These are phyloP conservation scores for Pseudococcus viburni DNA, from an alignment of 2,888 invertebrate species.

Conservation along the genomic window DNA sequence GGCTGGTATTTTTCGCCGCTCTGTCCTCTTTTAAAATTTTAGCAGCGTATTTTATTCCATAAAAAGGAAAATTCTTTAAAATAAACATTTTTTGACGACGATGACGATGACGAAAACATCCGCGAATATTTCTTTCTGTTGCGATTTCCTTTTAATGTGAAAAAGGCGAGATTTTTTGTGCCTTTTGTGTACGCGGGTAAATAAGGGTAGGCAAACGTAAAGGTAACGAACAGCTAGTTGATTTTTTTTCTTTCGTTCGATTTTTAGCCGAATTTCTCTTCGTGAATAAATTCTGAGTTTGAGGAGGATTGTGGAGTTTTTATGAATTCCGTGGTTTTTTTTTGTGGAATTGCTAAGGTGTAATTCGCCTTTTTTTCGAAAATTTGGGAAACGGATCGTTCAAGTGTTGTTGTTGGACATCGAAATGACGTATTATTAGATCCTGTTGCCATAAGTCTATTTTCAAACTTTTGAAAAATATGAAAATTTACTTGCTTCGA, in stretches of 20 bases:
- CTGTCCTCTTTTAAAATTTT: conserved; percentile 1
- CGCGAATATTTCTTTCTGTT: conserved; percentile 2
- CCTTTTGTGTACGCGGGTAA: background rate
- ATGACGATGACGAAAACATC: background rate
- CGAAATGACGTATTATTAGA: no score
- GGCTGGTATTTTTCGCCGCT: background rate
- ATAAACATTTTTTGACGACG: background rate
- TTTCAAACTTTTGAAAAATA: no score
- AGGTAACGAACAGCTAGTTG: background rate
- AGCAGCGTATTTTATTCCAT: background rate
- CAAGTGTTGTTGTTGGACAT: no score
- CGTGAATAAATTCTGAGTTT: no score
- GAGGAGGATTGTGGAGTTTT: no score
- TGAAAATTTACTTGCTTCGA: no score
- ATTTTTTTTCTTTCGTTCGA: background rate
- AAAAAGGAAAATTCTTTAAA: background rate
- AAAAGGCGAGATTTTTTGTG: background rate
- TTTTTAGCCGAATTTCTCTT: no score
- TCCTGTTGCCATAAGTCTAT: no score
- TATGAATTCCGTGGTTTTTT: no score
- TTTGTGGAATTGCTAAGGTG: no score
- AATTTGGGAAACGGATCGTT: no score
- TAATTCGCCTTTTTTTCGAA: no score
- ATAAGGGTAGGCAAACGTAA: background rate
- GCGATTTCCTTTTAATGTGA: conserved; percentile 5